Percentiles rank a stretch among this genome's conserved stretches.
phyloP scores from a whole-genome alignment of 35 echinoderm and acorn worm genomes.

The Eucidaris tribuloides region DNA sequence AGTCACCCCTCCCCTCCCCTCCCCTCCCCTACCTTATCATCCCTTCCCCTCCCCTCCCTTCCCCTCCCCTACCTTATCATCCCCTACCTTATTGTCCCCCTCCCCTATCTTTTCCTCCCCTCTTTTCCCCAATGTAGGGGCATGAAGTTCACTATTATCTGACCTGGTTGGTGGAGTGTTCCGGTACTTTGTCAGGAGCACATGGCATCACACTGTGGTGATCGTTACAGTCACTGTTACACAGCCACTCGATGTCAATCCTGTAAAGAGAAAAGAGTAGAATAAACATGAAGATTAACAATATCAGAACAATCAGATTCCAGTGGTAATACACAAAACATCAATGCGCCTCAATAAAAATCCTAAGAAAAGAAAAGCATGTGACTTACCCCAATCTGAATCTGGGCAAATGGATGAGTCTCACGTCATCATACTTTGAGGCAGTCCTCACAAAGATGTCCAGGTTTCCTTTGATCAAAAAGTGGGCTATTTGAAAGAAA shows the following conservation, averaged over 20 bases:
- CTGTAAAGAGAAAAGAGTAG: slow-evolving; percentile 2
- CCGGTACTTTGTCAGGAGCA: slow-evolving; percentile 96
- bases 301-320: no score
- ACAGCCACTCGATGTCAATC: slow-evolving; percentile 76
- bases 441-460: slow-evolving; percentile 94
- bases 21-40: no score
- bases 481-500: slow-evolving; percentile 70
- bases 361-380: no score
- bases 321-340: no score
- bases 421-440: slow-evolving; percentile 96
- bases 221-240: slow-evolving; percentile 62
- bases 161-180: slow-evolving; percentile 88
- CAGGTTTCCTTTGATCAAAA: slow-evolving; percentile 85
- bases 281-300: not conserved
- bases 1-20: no score
- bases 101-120: no score
- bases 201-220: slow-evolving; percentile 82
- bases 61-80: no score
- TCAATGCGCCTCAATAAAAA: no score
- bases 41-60: no score
- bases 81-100: no score
- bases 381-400: slow-evolving; percentile 88
- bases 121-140: no score
- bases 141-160: not conserved
- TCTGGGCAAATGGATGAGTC: slow-evolving; percentile 86